These are phyloP conservation scores for Eriocheir sinensis DNA, from an alignment of 1,140 invertebrate species.

Conservation along the genomic window DNA sequence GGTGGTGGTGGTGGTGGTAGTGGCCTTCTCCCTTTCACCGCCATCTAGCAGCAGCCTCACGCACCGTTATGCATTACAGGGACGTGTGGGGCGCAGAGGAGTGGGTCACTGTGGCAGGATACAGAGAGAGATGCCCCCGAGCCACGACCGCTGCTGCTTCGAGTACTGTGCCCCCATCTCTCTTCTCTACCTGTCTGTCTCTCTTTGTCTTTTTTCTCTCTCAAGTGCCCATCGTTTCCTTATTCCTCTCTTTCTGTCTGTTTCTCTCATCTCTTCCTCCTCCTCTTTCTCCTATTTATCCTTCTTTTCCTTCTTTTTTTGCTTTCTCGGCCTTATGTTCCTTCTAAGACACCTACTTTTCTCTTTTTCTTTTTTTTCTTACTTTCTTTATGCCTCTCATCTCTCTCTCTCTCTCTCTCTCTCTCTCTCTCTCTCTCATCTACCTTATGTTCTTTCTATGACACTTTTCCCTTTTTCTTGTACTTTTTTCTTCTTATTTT, in stretches of 20 bases:
- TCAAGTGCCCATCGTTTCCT: too few relatives aligned
- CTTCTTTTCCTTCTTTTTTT: conserved; percentile 24
- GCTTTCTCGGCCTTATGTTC: background rate
- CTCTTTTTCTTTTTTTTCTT: conserved; percentile 27
- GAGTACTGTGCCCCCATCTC: background rate
- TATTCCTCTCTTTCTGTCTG: background rate
- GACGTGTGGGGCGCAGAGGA: too few relatives aligned
- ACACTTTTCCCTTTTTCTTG: background rate
- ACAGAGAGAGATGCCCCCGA: too few relatives aligned
- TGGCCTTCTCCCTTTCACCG: background rate
- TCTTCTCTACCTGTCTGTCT: background rate
- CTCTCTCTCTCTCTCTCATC: background rate
- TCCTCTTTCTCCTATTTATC: background rate
- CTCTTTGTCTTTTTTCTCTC: background rate
- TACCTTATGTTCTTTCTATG: background rate
- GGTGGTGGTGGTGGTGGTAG: too few relatives aligned
- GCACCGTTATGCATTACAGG: background rate
- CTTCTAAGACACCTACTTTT: background rate
- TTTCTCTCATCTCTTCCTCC: background rate
- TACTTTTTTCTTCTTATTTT: too few relatives aligned
- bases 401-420: conserved; percentile 4
- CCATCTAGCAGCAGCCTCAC: conserved; percentile 6
- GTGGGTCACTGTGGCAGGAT: too few relatives aligned
- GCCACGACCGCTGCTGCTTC: too few relatives aligned
- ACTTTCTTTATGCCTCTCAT: background rate